Base-by-base conservation (phyloP, 2,888 invertebrate genomes). In the Laothoe populi region DNA sequence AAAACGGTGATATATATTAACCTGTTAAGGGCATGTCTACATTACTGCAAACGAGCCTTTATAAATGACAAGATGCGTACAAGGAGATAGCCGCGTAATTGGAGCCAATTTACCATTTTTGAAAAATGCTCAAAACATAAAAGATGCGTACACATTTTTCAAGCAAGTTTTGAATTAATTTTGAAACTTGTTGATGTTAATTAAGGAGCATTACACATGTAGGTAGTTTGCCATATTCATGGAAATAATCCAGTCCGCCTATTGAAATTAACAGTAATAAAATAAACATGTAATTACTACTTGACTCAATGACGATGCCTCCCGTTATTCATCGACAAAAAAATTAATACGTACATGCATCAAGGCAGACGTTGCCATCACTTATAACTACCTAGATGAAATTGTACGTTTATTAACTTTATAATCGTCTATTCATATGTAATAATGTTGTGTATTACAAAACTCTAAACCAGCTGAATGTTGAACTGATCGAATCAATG, bases 81-180 rank as follows among this genome's bases (percentile, higher is more conserved):
- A 78, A 70, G 78, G 74, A 65, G 63, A 67, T 69, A 59, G 64
- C 42, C 61, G 64, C 67, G 68, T 75, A 70, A 72, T 75, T 77
- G 63, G 67, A 63, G 68, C 35, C 64, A 66, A 73, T 73, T 77
- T 65, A 69, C 67, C 72, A 71, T 77, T 74, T 70, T 68, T 46
- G 65, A 69, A 69, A 69, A 64, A 62, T 66, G 67, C 69, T 35
- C 35, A 53, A 53, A 49, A 53, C 53, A 53, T 53, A 53, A 53
- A 19, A 53, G 53, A 53, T 31, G 31, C 63, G 70, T 69, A 66
- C 68, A 68, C 69, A 65, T 71, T 68, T 61, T 57, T 68, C 65
- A 65, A 64, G 61, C 62, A 53, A 2, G 31, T 35, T 19, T 31
- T 19, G 19, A 53, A 35, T 35, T 53, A 35, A 19, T 35, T 53